Evolutionary conservation across 92 coral and sea anemone species (phyloP), one percentile per base, ranked within the genome.

Genomic region (Diadumene lineata): DNA sequence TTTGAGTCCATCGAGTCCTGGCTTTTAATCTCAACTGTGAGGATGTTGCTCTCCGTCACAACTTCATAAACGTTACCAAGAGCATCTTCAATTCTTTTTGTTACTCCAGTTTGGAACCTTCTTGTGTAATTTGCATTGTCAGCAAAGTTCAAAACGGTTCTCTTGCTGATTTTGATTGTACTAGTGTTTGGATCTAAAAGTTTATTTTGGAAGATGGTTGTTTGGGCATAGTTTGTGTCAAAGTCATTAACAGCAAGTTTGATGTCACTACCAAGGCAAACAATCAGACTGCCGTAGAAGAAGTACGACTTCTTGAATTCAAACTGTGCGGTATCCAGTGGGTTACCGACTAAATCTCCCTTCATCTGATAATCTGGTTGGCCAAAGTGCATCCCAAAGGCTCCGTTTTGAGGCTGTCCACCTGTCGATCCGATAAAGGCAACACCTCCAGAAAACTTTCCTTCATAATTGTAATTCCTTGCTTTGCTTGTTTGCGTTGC

Each of bases 121-220:
- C 48, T 38, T 4, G 13, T 4, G 6, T 6, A 4, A 4, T 6
- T 38, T 4, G 48, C 13, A 4, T 38, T 38, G 48, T 38, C 48
- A 4, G 48, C 13, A 13, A 48, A 8, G 25, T 71, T 32, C 16
- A 10, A n/a, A 22, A 8, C 31, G 16, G 6, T 68, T 28, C 79
- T 79, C 48, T 78, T 62, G 3, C 78, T 64, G 1, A 82, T 66
- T 50, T 67, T 31, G n/a, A 89, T 78, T 7, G 56, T 57, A 13
- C 61, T 75, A 0, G 77, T 56, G 31, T 0, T 25, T 15, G 51
- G 79, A 29, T 56, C 31, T 1, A 27, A 13, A 0, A 84, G 75
- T 23, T 82, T 83, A 64, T 90, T 88, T 80, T 90, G 96, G 61
- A 90, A 90, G 34, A 90, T 60, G 24, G 96, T 90, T 31, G 96